Evolutionary conservation across 2,113 vertebrate species (phyloP), one percentile per base, ranked within the genome.

Genomic region (Protomyctophum bolini): DNA sequence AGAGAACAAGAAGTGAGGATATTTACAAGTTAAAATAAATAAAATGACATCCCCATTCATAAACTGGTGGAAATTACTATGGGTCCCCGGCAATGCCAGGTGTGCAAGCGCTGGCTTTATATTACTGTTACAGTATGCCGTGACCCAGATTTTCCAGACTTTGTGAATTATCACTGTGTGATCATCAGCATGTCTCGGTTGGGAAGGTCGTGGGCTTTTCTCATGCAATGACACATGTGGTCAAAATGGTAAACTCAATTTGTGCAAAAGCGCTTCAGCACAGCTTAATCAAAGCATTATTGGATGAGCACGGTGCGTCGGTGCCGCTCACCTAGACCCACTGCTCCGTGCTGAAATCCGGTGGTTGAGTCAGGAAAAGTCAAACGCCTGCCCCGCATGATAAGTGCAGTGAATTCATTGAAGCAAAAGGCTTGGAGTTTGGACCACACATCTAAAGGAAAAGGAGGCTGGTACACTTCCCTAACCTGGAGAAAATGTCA

Each of bases 151-250:
- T 67, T 67, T 65, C 63, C 48, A 6, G 52, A 60, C 10, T 67
- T 74, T 7, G 41, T 60, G 47, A 74, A 74, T 74, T 67, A 74
- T 52, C 72, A 67, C 21, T 68, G 72, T 66, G 63, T 74, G 14
- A 74, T 74, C 72, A 74, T 60, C 72, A 54, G 57, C 64, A 74
- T 57, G 64, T 57, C 47, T 66, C 61, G 52, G 49, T 12, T 63
- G 29, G 70, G 15, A 72, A 57, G 9, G 70, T 63, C 28, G 29
- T 72, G 28, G 60, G 64, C 61, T 72, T 63, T 55, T 61, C 68
- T 49, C 68, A 52, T 62, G 15, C 61, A 51, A 62, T 52, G 68
- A 70, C 57, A 60, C 47, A 47, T 12, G 60, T 72, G 29, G 70
- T 63, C 10, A 61, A 63, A 73, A 52, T 66, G 51, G 29, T 50